A percentile compares a stretch with the other conserved stretches of the same genome.
phyloP scores from a whole-genome alignment of 2,797 vertebrate genomes.

The Dendrocincla tyrannina region DNA sequence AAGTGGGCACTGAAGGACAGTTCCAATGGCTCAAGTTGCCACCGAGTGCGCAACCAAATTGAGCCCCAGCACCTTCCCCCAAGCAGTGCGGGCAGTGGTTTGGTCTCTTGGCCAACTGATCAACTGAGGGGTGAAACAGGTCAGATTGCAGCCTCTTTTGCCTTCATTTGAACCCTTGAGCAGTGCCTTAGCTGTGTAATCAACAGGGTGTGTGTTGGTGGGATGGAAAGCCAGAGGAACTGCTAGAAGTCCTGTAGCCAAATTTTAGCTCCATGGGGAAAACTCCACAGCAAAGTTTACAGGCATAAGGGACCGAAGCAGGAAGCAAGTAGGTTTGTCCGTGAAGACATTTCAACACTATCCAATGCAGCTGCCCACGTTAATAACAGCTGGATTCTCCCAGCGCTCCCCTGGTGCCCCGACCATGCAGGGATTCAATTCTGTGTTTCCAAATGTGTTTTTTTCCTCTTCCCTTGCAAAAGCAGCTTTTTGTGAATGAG shows the following conservation, averaged over 20 bases:
- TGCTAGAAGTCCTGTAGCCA: background rate
- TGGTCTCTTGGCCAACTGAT: background rate
- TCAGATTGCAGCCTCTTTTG: background rate
- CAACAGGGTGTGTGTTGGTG: background rate
- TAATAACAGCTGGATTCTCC: background rate
- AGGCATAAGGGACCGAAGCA: background rate
- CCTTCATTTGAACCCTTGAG: background rate
- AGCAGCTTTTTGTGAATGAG: constrained; percentile 22
- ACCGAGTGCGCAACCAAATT: background rate
- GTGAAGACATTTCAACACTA: background rate
- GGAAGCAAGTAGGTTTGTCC: background rate
- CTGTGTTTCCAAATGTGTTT: background rate
- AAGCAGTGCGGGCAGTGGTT: rapidly evolving
- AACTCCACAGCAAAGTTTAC: background rate
- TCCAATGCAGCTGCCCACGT: background rate
- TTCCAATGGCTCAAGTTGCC: background rate
- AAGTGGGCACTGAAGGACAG: background rate
- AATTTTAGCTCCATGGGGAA: background rate
- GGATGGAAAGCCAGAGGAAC: background rate
- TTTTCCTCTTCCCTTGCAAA: background rate
- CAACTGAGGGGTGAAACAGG: background rate
- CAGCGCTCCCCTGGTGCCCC: background rate
- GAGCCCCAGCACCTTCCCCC: background rate
- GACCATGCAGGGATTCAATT: rapidly evolving
- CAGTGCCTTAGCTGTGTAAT: background rate